Evolutionary conservation across 2,113 vertebrate genomes (phyloP).

Genomic region (Bos javanicus): DNA sequence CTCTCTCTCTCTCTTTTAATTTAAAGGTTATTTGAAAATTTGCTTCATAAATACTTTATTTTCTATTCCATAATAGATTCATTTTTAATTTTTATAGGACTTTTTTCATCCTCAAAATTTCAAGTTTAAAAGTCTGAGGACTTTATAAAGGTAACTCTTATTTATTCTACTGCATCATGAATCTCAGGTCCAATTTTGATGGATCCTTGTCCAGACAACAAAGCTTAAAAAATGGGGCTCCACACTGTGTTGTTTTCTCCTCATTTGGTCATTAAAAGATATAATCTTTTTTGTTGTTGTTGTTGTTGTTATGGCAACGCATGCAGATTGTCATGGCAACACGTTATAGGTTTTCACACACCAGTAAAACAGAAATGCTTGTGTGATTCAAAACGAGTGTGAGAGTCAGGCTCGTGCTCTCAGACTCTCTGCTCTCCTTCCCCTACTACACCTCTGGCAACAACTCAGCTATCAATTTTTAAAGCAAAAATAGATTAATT

Average conservation of each 20-base stretch:
- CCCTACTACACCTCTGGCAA: neutral
- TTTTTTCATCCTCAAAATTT: neutral
- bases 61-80: neutral
- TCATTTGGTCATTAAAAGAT: neutral
- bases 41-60: neutral
- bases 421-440: neutral
- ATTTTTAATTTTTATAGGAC: neutral
- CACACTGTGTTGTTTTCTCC: neutral
- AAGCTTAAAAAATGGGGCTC: neutral
- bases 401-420: neutral
- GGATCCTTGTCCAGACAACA: neutral
- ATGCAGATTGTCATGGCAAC: neutral
- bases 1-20: neutral
- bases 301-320: neutral
- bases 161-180: neutral
- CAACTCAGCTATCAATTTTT: neutral
- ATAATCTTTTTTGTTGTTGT: neutral
- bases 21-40: neutral
- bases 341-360: neutral
- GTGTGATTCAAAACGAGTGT: neutral
- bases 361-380: neutral
- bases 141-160: neutral
- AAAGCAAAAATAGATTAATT: neutral
- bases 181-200: neutral
- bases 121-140: neutral